A percentile compares a stretch with the other conserved stretches of the same genome.
Evolutionary conservation across 2,113 vertebrate species (phyloP).

Genomic region (Rhinolophus ferrumequinum): DNA sequence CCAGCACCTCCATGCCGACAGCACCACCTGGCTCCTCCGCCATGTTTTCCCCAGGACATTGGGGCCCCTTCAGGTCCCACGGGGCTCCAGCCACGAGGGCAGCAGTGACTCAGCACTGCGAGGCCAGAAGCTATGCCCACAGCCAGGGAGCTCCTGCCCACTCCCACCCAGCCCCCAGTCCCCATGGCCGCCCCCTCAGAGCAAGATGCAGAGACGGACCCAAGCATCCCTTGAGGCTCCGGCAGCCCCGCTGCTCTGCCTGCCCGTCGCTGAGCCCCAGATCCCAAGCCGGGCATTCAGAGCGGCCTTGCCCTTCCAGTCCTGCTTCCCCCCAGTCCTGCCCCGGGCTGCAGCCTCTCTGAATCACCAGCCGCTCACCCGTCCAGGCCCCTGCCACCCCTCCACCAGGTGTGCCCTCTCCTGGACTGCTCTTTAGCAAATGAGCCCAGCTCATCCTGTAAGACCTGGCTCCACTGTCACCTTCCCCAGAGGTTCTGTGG

Average conservation of each 20-base stretch:
- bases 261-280: neutral
- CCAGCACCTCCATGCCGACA: neutral
- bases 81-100: neutral
- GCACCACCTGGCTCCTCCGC: neutral
- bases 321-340: accelerated
- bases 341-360: accelerated
- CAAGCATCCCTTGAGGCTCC: neutral
- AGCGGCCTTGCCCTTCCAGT: no score
- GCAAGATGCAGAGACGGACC: neutral
- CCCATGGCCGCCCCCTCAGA: neutral
- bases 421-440: accelerated
- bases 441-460: accelerated
- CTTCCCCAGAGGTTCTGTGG: no score
- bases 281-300: neutral
- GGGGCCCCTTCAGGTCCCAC: neutral
- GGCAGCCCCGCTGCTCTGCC: no score
- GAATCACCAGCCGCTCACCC: accelerated
- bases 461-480: accelerated
- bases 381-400: neutral
- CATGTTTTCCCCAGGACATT: accelerated
- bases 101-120: neutral
- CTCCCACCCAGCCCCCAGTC: accelerated
- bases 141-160: neutral
- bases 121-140: accelerated
- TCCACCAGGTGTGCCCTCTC: accelerated